phyloP scores from a whole-genome alignment of 2,797 vertebrate species.

The Sciurus vulgaris region DNA sequence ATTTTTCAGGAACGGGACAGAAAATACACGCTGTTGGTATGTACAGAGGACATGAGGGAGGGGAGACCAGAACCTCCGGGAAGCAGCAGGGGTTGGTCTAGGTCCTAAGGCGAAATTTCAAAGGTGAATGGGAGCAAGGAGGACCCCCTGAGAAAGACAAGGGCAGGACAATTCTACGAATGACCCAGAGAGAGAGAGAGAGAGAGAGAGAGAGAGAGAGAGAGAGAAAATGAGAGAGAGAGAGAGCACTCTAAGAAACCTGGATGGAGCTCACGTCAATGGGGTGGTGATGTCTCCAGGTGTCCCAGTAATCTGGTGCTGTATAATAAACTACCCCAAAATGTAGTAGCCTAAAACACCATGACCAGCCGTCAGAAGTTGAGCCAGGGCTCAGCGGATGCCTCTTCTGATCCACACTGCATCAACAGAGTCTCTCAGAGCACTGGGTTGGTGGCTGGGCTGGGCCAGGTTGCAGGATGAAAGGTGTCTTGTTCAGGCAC shows the following conservation, averaged over 20 bases:
- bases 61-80: background rate
- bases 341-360: background rate
- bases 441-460: too few relatives aligned
- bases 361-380: background rate
- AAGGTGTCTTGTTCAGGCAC: background rate
- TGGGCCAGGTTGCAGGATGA: background rate
- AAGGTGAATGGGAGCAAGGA: background rate
- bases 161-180: background rate
- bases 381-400: background rate
- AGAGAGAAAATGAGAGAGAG: too few relatives aligned
- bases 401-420: background rate
- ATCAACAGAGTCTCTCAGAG: background rate
- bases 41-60: background rate
- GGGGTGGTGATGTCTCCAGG: background rate
- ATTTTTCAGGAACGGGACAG: background rate
- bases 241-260: background rate
- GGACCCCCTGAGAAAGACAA: background rate
- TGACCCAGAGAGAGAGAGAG: background rate
- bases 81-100: background rate
- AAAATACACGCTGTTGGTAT: background rate
- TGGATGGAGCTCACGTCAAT: background rate
- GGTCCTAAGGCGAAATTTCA: background rate
- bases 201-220: too few relatives aligned
- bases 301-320: background rate
- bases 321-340: background rate